These are phyloP conservation scores for Ceratina japonica DNA, from an alignment of 1,140 invertebrate genomes.

Conservation along the genomic window DNA sequence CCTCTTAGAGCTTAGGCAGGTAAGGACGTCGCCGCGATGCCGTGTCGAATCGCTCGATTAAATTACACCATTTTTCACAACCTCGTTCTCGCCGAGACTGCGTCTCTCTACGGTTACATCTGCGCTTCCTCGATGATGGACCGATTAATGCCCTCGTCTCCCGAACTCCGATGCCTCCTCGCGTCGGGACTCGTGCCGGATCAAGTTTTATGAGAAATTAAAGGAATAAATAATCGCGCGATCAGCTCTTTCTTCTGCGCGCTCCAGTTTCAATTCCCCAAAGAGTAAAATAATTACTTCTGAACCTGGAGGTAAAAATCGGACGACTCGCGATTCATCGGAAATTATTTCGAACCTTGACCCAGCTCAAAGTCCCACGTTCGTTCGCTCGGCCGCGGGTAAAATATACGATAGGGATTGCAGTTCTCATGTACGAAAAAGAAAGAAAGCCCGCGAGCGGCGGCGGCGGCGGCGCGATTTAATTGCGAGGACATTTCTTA, in stretches of 20 bases:
- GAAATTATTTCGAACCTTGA: too few relatives aligned
- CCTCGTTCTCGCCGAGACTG: conserved; percentile 49
- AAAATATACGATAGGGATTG: not conserved
- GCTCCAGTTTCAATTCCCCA: too few relatives aligned
- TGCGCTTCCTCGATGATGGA: not conserved
- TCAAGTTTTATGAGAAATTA: too few relatives aligned
- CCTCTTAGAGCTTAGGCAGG: conserved; percentile 65
- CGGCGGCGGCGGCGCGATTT: conserved; percentile 19
- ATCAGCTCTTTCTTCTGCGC: too few relatives aligned
- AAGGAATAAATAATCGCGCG: too few relatives aligned
- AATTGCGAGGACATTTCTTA: conserved; percentile 44
- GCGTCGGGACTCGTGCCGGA: not conserved
- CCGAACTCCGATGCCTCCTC: not conserved
- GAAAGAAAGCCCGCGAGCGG: not conserved
- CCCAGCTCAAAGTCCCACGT: not conserved
- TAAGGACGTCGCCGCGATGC: conserved; percentile 55
- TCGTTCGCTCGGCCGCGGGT: not conserved
- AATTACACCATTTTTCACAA: conserved; percentile 69
- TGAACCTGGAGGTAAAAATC: too few relatives aligned
- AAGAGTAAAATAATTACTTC: too few relatives aligned
- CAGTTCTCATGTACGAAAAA: not conserved
- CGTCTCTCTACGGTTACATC: not conserved
- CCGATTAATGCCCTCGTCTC: conserved; percentile 24
- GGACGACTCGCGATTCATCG: too few relatives aligned
- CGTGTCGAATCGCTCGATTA: conserved; percentile 70